Base-by-base conservation (phyloP, 1,140 invertebrate genomes). In the Ditylenchus dipsaci region DNA sequence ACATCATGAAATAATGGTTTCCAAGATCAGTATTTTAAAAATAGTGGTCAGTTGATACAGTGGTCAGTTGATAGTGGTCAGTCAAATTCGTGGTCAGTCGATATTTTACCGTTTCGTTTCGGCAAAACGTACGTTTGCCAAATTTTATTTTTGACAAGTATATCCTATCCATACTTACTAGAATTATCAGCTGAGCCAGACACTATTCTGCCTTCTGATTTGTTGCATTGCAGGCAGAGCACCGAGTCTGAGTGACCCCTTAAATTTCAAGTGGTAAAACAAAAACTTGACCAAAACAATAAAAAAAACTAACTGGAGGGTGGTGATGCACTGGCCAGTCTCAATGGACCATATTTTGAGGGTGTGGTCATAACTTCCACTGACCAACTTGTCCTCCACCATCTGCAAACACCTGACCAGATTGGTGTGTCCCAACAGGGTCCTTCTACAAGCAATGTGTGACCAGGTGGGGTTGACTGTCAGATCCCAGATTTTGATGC, bases 401-500 rank as follows among this genome's bases (percentile, higher is more conserved):
- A 53, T 53, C 80, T 86, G 85, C 19, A 86, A 71, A 79, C 86
- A 87, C 15, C 85, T 73, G 42, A 87, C 86, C 23, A 84, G 86
- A 68, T 87, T 84, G 26, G 77, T 81, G 73, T 87, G 86, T 8
- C 86, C 86, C 42, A 85, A 81, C 85, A 87, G 86, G 15, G 86
- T 87, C 7, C 86, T 86, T 72, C 86, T 86, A 76, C 86, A 87
- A 17, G 86, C 86, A 67, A 87, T 87, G 70, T 85, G 86, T 9
- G 86, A 86, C 86, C 86, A 87, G 67, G 83, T 84, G 45, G 84
- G 82, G 63, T 85, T 84, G 3, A 84, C 85, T 9, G 85, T 85
- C 56, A 87, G 77, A 79, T 86, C 86, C 86, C 86, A 87, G 21
- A 87, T 86, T 79, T 87, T 87, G 57, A 87, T 86, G 57, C 85